A percentile compares a stretch with the other conserved stretches of the same genome.
Conservation (phyloP, 2,888 invertebrate species). For the Parnassius glacialis region DNA sequence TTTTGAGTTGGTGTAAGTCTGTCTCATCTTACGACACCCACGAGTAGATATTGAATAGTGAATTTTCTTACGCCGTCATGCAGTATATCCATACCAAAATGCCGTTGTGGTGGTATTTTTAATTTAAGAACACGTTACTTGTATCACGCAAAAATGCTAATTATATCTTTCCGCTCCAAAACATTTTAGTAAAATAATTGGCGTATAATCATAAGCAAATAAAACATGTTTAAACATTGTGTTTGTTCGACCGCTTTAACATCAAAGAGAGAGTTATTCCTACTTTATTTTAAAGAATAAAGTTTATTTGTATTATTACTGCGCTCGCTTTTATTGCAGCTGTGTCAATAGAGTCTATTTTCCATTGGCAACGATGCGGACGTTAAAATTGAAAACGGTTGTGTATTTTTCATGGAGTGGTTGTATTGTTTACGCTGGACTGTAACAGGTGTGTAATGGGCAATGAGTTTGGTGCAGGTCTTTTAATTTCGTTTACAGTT, state of each 20-base stretch:
- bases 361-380: constrained; percentile 3
- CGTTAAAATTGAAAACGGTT: constrained; percentile 20
- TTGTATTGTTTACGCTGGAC: constrained; percentile 15
- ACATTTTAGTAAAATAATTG: constrained; percentile 11
- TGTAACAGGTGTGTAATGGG: constrained; percentile 17
- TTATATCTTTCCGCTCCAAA: neutral
- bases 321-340: constrained; percentile 28
- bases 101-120: neutral
- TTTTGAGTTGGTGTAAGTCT: too few relatives aligned
- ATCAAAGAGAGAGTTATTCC: constrained; percentile 17
- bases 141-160: neutral
- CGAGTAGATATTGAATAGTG: too few relatives aligned
- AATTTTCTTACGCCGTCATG: too few relatives aligned
- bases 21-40: too few relatives aligned
- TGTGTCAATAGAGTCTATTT: constrained; percentile 27
- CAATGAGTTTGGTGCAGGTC: constrained; percentile 10
- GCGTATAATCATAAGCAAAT: constrained; percentile 18
- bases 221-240: constrained; percentile 10
- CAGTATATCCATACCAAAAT: too few relatives aligned
- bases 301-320: constrained; percentile 21
- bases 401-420: constrained; percentile 22
- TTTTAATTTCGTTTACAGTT: constrained; percentile 9
- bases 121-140: constrained; percentile 3
- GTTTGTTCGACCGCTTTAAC: constrained; percentile 11
- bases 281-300: constrained; percentile 23